Evolutionary conservation across 35 echinoderm and acorn worm genomes (phyloP), one percentile per base, ranked within the genome.

Genomic region (Acanthaster planci): DNA sequence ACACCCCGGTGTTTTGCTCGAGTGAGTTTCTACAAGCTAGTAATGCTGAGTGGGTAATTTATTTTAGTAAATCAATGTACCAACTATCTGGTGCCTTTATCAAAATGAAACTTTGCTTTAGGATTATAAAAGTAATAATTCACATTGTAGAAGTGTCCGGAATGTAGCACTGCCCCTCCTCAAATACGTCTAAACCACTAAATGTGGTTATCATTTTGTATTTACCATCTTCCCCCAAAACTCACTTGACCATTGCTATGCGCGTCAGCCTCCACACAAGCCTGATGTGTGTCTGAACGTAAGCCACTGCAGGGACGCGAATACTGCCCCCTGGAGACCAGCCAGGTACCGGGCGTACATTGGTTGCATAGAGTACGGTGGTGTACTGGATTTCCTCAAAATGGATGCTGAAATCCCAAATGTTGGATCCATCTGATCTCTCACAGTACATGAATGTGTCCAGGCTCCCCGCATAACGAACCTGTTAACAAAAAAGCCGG

Each of bases 221-320:
- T 47, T 6, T 6, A 47, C 42, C 12, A 47, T 47, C 42, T 47
- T 6, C 42, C 42, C 17, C 23, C 38, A 18, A 16, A 40, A 81
- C 91, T 79, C 76, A 93, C 91, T 93, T 93, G 38, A 89, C 52
- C 44, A 93, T 93, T 64, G 81, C 91, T 35, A 38, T 84, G 78
- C 91, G 78, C 39, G 86, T 72, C 47, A 93, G 50, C 60, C 86
- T 88, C 91, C 91, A 93, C n/a, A 84, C 58, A n/a, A 93, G 86
- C 38, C 78, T 52, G 2, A 93, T 80, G 40, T 93, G 72, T 40
- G 80, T 93, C 53, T 93, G 91, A 14, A 93, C 91, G 50, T 84
- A 88, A 7, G 86, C 91, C 17, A 93, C 56, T 37, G 76, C 77
- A 29, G 51, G 81, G 14, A 57, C 19, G 18, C 38, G 23, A 36